Percentiles rank a stretch among this genome's conserved stretches.
Conservation (phyloP, 35 echinoderm and acorn worm species). For the Apostichopus californicus region DNA sequence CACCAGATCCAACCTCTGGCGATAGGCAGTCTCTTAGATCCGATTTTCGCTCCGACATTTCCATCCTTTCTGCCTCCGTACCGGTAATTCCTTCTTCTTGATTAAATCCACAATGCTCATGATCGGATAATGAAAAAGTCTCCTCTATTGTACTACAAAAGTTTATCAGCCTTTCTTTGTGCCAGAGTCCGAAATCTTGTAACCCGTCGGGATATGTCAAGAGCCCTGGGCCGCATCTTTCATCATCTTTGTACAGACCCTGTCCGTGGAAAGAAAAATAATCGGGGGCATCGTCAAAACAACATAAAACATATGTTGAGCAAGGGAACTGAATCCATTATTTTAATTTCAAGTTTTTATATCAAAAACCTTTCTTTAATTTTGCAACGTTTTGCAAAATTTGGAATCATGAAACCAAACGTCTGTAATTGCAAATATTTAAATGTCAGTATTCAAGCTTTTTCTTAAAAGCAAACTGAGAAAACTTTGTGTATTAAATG, state of each 20-base stretch:
- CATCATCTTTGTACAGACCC: constrained; percentile 96
- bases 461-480: too few relatives aligned
- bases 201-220: constrained; percentile 68
- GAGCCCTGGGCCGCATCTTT: constrained; percentile 83
- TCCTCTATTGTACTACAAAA: constrained; percentile 65
- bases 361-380: too few relatives aligned
- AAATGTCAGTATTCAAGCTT: too few relatives aligned
- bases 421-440: too few relatives aligned
- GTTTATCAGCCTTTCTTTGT: constrained; percentile 84
- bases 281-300: background rate
- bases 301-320: too few relatives aligned
- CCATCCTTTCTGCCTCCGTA: background rate
- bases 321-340: too few relatives aligned
- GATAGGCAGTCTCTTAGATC: constrained; percentile 22
- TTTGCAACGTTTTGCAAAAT: too few relatives aligned
- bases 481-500: too few relatives aligned
- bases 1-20: constrained; percentile 63
- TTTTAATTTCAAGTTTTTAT: too few relatives aligned
- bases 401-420: too few relatives aligned
- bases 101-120: constrained; percentile 82
- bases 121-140: constrained; percentile 75
- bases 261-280: constrained; percentile 10
- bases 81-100: constrained; percentile 51
- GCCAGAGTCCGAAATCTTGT: constrained; percentile 91
- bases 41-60: background rate